Evolutionary conservation across 1,140 invertebrate species (phyloP), one percentile per base, ranked within the genome.

Genomic region (Archegozetes longisetosus): DNA sequence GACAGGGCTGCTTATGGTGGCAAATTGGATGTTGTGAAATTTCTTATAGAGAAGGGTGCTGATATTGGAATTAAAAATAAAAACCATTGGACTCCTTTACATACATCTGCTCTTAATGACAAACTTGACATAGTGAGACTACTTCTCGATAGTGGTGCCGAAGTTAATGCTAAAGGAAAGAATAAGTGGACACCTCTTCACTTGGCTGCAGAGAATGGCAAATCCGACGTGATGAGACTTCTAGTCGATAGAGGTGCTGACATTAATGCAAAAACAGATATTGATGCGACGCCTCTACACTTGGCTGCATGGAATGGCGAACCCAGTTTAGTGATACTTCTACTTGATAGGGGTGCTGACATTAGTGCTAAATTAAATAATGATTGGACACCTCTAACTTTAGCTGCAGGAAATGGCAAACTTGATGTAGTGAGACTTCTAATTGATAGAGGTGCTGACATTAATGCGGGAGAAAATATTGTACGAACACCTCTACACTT

Each of bases 1-100:
- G 76, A 77, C 65, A 60, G 77, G 24, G 72, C 75, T 14, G 69
- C 69, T 25, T 77, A 77, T 63, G 77, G 77, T 71, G 76, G 76
- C 3, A 75, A 77, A 62, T 48, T 58, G 24, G 66, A 68, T 24
- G 68, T 71, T n/a, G 73, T 70, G 0, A 64, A 72, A 58, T 55
- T 59, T 59, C 51, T 61, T 53, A 64, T 68, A 27, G 65, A 76
- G 69, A 61, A 70, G 64, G 74, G 71, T 47, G 75, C 75, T 49
- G 68, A 72, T 61, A 69, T 77, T 14, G 73, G 77, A 65, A 65
- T 70, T 48, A 62, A 71, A 9, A 77, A 77, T 66, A 67, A 71
- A 60, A 63, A 66, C 22, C 74, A 73, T 17, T 75, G 76, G 61
- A 76, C 75, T n/a, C 70, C 76, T 12, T 66, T 78, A 12, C 76